These are phyloP conservation scores for Clamator glandarius DNA, from an alignment of 2,797 vertebrate species.

Conservation along the genomic window DNA sequence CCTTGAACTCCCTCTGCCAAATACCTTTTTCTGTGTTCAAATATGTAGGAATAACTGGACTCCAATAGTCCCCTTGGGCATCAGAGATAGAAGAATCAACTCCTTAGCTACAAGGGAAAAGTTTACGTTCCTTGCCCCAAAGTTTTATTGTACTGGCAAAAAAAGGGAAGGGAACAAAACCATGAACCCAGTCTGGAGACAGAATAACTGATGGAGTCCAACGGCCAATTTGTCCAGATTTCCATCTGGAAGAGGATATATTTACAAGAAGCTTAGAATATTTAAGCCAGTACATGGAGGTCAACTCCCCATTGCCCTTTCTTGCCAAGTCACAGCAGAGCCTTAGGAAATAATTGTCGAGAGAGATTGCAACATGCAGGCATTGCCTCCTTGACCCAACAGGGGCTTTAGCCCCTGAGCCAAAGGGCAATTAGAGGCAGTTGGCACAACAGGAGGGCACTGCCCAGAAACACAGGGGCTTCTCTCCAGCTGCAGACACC, in stretches of 20 bases:
- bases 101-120: too few species aligned
- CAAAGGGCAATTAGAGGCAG: background rate
- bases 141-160: background rate
- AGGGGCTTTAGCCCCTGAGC: background rate
- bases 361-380: too few species aligned
- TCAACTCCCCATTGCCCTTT: too few species aligned
- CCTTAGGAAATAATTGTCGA: too few species aligned
- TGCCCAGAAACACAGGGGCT: background rate
- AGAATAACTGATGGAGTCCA: background rate
- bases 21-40: rapidly evolving
- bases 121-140: background rate
- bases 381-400: background rate
- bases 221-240: too few species aligned
- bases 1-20: background rate
- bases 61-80: too few species aligned
- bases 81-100: background rate
- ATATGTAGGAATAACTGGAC: too few species aligned
- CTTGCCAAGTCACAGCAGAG: background rate
- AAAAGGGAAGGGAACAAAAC: background rate
- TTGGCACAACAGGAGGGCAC: background rate
- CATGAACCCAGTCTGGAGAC: background rate
- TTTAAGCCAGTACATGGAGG: too few species aligned
- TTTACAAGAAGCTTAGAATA: too few species aligned
- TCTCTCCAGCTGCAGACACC: background rate
- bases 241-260: background rate